phyloP scores from a whole-genome alignment of 2,888 invertebrate species.

The Drosophila mulleri region DNA sequence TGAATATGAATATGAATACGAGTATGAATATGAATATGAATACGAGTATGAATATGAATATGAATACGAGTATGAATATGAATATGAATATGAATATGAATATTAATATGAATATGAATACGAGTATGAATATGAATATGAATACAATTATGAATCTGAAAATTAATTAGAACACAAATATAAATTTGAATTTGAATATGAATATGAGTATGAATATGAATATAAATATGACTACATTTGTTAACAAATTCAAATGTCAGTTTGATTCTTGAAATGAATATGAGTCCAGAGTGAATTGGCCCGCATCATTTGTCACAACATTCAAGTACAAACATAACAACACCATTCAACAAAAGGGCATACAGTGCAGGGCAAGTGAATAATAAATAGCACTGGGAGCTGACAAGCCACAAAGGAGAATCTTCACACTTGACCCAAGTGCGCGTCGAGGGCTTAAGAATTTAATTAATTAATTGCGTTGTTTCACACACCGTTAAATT shows the following conservation, averaged over 20 bases:
- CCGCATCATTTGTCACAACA: neutral
- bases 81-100: neutral
- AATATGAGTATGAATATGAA: neutral
- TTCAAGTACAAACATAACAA: neutral
- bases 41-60: neutral
- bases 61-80: neutral
- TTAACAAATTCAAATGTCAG: neutral
- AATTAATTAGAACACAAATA: neutral
- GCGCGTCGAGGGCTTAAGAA: conserved; percentile 63
- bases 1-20: neutral
- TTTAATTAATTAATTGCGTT: conserved; percentile 76
- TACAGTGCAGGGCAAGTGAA: conserved; percentile 20
- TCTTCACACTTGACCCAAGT: conserved; percentile 67
- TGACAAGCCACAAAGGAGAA: conserved; percentile 55
- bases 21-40: neutral
- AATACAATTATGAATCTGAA: neutral
- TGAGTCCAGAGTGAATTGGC: neutral
- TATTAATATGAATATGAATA: too few species aligned
- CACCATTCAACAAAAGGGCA: conserved; percentile 13
- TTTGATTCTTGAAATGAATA: neutral
- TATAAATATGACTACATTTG: neutral
- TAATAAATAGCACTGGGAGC: conserved; percentile 28
- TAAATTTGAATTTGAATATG: neutral
- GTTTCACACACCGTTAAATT: conserved; percentile 31
- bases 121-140: neutral